Base-by-base conservation (phyloP, 2,797 vertebrate species). In the Pogonophryne albipinna region DNA sequence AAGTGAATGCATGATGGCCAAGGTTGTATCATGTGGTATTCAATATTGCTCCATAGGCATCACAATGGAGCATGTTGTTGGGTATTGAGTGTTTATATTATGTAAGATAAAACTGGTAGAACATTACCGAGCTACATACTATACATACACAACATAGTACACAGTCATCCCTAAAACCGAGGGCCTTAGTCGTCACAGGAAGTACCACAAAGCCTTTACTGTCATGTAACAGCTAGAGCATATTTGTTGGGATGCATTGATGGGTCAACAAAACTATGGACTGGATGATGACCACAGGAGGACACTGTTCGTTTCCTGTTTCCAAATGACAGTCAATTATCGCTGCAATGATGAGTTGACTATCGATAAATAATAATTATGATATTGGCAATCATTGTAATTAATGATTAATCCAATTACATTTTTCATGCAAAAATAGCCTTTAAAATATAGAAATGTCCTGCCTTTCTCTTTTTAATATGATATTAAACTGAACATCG, bases 1-100 rank as follows among this genome's bases (percentile, higher is more conserved):
- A 4, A 19, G n/a, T 45, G 13, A 38, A 6, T 34, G n/a, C 31
- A 55, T 53, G 51, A 42, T 71, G 45, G 65, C 50, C 74, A 76
- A 55, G 75, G 20, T 4, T 73, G 72, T 76, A 78, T 66, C 68
- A 3, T 9, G 3, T 53, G 59, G 16, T 67, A 81, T 82, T 86
- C 47, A 66, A 23, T 47, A 19, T 41, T 27, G 13, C 8, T 34
- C 44, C 19, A 49, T 10, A 11, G 41, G 15, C n/a, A 71, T 53
- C 15, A 51, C 6, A 38, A 38, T 38, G 34, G 34, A 38, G 34
- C 34, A 38, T 38, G 34, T 38, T 9, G 8, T 38, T 38, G 34
- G 34, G 34, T 38, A 7, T 38, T 38, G 34, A 38, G 34, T 38
- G 34, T 38, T 38, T 38, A 38, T 38, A 38, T 7, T 38, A 6